Evolutionary conservation across 2,888 invertebrate genomes (phyloP), one percentile per base, ranked within the genome.

Genomic region (Tipula confusa): DNA sequence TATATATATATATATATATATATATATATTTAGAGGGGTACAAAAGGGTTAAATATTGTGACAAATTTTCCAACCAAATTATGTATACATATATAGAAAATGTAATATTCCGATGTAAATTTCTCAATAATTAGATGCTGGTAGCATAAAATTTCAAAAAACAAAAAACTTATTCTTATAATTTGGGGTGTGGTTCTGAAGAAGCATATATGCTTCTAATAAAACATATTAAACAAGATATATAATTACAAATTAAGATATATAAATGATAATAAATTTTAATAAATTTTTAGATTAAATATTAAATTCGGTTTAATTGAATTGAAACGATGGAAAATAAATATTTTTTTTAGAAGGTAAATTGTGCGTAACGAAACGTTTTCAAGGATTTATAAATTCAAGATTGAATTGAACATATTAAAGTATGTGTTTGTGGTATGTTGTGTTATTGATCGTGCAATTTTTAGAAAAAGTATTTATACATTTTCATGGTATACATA

Each of bases 181-280:
- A 64, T 9, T 64, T 9, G 64, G 64, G 64, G 64, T 64, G 64
- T 64, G 64, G 64, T 64, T 64, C 24, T 64, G 1, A 24, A 24
- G 64, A 64, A 64, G n/a, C 64, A 64, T n/a, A 64, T 64, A 64
- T 64, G 24, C 18, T 64, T 64, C 24, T 24, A 64, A 64, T 64
- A 64, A 64, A 9, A 64, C 13, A 38, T 38, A 38, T n/a, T n/a
- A n/a, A n/a, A n/a, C n/a, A n/a, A n/a, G 33, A 33, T 64, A 64
- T 24, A 64, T 24, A 64, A 64, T 64, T 64, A 64, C 64, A 64
- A 64, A 64, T 64, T 64, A 64, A 64, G 64, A 64, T 64, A 64
- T 64, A 64, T n/a, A n/a, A n/a, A 64, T 24, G 64, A 64, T 24
- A 64, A 64, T 64, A 64, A 64, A 64, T 64, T 64, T 64, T 64